Evolutionary conservation across 1,140 invertebrate genomes (phyloP).

Genomic region (Macrostomum lignano): DNA sequence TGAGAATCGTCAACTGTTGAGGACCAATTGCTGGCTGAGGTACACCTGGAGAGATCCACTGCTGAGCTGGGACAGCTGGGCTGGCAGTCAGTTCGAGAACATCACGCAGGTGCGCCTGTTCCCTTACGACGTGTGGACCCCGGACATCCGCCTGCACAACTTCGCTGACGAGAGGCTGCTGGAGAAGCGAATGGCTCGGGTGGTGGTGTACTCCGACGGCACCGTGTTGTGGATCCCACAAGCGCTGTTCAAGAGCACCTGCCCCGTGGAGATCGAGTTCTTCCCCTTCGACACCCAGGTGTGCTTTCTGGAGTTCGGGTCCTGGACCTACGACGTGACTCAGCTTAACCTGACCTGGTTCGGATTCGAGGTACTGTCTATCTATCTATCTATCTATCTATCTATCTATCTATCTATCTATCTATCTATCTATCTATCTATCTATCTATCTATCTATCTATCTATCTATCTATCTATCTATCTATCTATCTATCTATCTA

Average conservation of each 20-base stretch:
- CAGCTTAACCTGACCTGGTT: constrained; percentile 2
- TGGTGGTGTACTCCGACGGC: constrained; percentile 65
- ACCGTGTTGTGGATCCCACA: constrained; percentile 87
- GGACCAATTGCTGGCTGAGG: constrained; percentile 50
- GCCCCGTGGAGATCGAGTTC: constrained; percentile 91
- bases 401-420: too few species aligned
- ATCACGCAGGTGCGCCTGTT: constrained; percentile 2
- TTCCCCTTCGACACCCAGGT: constrained; percentile 62
- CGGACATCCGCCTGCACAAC: constrained; percentile 26
- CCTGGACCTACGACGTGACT: constrained; percentile 3
- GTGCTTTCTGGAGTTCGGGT: constrained; percentile 5
- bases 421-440: too few species aligned
- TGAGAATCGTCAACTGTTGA: constrained; percentile 41
- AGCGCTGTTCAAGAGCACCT: constrained; percentile 92
- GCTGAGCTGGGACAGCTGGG: too few species aligned
- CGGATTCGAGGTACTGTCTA: too few species aligned
- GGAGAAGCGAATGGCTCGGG: constrained; percentile 14
- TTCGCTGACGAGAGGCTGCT: constrained; percentile 8
- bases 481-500: too few species aligned
- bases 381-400: too few species aligned
- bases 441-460: too few species aligned
- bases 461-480: too few species aligned
- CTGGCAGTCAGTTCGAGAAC: too few species aligned
- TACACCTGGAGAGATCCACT: too few species aligned
- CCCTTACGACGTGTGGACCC: constrained; percentile 22